Base-by-base conservation (phyloP, 1,140 invertebrate species). In the Triops cancriformis region DNA sequence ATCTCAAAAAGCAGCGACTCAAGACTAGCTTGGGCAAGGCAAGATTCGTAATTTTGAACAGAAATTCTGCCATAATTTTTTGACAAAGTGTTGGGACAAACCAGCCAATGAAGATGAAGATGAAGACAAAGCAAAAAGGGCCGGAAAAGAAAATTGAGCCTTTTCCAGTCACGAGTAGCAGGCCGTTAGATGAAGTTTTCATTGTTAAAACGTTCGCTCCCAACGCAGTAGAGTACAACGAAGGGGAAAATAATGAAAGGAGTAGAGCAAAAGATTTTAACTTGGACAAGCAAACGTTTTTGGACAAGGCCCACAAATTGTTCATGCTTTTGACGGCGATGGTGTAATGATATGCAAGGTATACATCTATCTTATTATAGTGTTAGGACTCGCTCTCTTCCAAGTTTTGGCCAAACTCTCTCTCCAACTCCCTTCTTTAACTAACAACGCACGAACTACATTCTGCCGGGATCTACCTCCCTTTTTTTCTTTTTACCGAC, bases 261-360 rank as follows among this genome's bases (percentile, higher is more conserved):
- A 23, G 23, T 18, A 64, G 23, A 64, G 51, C 14, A 23, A 64
- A 23, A 64, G 51, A 18, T 64, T 18, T 23, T 6, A 64, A 23
- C 51, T 64, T 6, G 14, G 23, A 23, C 51, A n/a, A 37, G 51
- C 51, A 23, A 23, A 64, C 51, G 51, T 64, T 64, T 64, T 64
- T 37, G 18, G 51, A 64, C 51, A 64, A 64, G 51, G 51, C 51
- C 51, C 51, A 64, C 51, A 64, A 64, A 64, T 64, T 64, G 51
- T 64, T 64, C 51, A 64, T 64, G 51, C 51, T 64, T 64, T 64
- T 64, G 51, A 64, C 51, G 51, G 51, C 51, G 51, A 64, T 64
- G 51, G 51, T 64, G 51, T 64, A 64, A 64, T 64, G 51, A 64
- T 64, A 64, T 64, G 51, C 51, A 64, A 64, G 51, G 51, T 64